phyloP scores from a whole-genome alignment of 2,888 invertebrate species.

The Pachymerium ferrugineum region DNA sequence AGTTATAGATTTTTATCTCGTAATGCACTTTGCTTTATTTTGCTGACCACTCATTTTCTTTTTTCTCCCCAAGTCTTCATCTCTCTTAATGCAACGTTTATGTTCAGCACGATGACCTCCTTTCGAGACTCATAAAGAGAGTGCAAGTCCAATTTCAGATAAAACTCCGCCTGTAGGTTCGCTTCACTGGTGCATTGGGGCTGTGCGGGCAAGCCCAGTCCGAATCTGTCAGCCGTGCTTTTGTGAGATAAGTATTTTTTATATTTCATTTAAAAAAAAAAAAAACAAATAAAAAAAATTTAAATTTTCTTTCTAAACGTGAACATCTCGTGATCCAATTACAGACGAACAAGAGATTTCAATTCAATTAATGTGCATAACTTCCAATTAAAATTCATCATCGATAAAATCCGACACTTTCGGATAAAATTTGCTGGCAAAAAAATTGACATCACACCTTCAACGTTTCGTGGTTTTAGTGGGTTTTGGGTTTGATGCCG shows the following conservation, averaged over 20 bases:
- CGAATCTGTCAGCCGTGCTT: background rate
- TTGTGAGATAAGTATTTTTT: background rate
- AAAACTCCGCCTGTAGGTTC: background rate
- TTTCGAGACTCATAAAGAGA: background rate
- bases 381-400: constrained; percentile 7
- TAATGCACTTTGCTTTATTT: background rate
- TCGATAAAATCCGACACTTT: no score
- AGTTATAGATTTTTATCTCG: background rate
- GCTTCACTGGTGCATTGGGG: background rate
- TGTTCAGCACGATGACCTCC: background rate
- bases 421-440: no score
- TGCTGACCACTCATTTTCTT: background rate
- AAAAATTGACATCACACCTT: background rate
- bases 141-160: background rate
- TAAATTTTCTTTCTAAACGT: no score
- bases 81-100: background rate
- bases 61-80: no score
- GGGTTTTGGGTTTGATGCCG: background rate
- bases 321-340: background rate
- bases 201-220: background rate
- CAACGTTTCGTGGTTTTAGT: background rate
- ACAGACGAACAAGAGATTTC: background rate
- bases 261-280: background rate
- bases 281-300: background rate
- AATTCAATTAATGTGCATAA: background rate